Base-by-base conservation (phyloP, 2,113 vertebrate genomes). In the Hystrix brachyura region DNA sequence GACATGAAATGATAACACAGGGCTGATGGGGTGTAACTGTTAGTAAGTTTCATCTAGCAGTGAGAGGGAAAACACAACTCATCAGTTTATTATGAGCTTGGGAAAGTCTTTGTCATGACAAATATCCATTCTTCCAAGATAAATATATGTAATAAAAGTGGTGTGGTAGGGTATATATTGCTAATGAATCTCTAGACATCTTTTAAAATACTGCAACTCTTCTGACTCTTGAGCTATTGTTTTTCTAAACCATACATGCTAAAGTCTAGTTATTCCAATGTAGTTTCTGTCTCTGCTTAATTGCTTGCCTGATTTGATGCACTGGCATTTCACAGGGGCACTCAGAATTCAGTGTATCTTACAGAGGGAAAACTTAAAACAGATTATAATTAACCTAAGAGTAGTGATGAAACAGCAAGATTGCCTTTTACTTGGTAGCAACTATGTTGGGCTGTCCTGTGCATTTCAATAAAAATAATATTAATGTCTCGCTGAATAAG, bases 181-280 rank as follows among this genome's bases (percentile, higher is more conserved):
- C 51, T 89, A 71, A 87, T 27, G 87, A 87, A 48, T 92, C 25
- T 64, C 80, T 43, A 60, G 18, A 76, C n/a, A 72, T 34, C 59
- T 91, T 91, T 88, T 76, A 90, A 96, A 64, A 62, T 60, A 48
- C n/a, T 91, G 71, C 46, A 59, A 71, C 23, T 87, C 83, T 91
- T 38, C 27, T 27, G 81, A 23, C 17, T 93, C 79, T 78, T 95
- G 43, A 64, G 32, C 23, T 84, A 32, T 62, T 74, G 38, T 74
- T 65, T 81, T 51, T 5, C 72, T 93, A 81, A 86, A 93, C 78
- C 67, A 80, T 55, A 64, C 18, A 79, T 17, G 34, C 19, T 79
- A 38, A 83, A 85, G 18, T 93, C 48, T 53, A 71, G 10, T 92
- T 88, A 53, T 65, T 46, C 19, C 72, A 85, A 81, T 2, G 3